Base-by-base conservation (phyloP, 2,113 vertebrate genomes). In the Gobiocypris rarus region DNA sequence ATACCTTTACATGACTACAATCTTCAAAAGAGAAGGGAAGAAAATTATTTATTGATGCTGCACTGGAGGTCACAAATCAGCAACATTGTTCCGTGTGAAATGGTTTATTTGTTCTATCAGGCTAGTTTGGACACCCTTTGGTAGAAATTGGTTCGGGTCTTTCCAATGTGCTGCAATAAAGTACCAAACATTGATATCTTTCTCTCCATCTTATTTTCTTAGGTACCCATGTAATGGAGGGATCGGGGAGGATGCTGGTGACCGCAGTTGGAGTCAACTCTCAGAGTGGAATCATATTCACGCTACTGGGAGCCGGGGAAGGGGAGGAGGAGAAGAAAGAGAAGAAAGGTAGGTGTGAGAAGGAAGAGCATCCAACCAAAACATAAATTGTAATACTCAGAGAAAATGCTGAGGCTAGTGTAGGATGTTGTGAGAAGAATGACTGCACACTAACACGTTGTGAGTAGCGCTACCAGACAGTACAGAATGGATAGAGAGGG, bases 221-320 rank as follows among this genome's bases (percentile, higher is more conserved):
- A 95, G 94, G 94, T 63, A 95, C 94, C 50, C 94, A 95, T 83
- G 94, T 95, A 87, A 95, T 95, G 94, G 94, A 95, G 86, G 94
- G 94, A 79, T 95, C 94, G 0, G 94, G 94, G 50, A 89, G 93
- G 85, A 95, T 95, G 94, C 88, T 95, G 85, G 94, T 95, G 84
- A 95, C 94, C 2, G 94, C 94, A 6, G 94, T 94, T 22, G 94
- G 94, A 0, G 88, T 94, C 43, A 95, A 95, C 91, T 95, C 94
- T 2, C 94, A 95, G 90, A 94, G 92, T 1, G 94, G 94, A 45
- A 95, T 95, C 90, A 95, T 95, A 88, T 95, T 94, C 88, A 95
- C 94, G 22, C 88, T 95, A 28, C 91, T 95, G 76, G 94, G 94
- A 1, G 93, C 94, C 9, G 94, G 94, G 87, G 94, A 95, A 48